Percentiles rank a stretch among this genome's conserved stretches.
These are phyloP conservation scores for Callospermophilus lateralis DNA, from an alignment of 2,113 vertebrate genomes.

Conservation along the genomic window DNA sequence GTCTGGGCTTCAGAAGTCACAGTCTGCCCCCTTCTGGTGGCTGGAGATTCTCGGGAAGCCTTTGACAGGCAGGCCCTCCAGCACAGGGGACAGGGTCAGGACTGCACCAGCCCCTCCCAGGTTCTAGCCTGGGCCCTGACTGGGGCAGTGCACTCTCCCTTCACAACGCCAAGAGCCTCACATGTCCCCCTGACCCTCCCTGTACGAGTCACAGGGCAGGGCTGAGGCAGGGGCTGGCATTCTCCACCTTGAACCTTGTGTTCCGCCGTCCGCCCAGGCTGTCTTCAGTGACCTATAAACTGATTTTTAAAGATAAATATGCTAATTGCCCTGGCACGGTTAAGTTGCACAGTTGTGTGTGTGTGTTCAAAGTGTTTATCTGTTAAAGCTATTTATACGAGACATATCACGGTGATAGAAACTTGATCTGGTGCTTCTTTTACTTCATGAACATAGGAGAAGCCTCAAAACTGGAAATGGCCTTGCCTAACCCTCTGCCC, in stretches of 20 bases:
- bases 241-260: background rate
- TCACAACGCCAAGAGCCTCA: background rate
- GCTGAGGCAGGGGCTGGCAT: background rate
- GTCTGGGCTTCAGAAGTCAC: constrained; percentile 57
- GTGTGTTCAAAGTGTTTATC: background rate
- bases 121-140: background rate
- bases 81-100: background rate
- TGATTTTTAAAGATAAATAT: background rate
- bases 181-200: background rate
- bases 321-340: background rate
- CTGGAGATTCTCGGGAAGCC: constrained; percentile 24
- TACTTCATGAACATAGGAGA: background rate
- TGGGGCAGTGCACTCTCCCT: too few relatives aligned
- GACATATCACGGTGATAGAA: background rate
- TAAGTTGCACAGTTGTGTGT: background rate
- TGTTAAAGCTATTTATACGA: background rate
- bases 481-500: background rate
- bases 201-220: background rate
- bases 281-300: background rate
- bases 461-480: background rate
- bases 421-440: background rate
- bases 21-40: constrained; percentile 84
- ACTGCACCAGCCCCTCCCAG: background rate
- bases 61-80: background rate
- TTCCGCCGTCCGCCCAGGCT: background rate